These are phyloP conservation scores for Beroe forskalii DNA, from an alignment of 37 sponge, comb jelly and placozoan species.

Conservation along the genomic window DNA sequence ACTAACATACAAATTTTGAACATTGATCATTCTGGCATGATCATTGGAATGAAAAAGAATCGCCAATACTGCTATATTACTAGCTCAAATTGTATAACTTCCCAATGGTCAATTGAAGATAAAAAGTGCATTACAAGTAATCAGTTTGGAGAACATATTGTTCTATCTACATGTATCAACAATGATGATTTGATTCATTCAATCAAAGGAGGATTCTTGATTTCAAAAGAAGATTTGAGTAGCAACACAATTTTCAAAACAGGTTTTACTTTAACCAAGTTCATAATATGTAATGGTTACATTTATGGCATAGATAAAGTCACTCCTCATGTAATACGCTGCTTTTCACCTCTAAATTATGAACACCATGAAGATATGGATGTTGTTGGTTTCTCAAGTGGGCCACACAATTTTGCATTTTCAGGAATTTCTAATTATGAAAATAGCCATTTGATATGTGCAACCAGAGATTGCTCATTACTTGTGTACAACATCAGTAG, in stretches of 20 bases:
- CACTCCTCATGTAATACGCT: neutral
- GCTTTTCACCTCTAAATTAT: neutral
- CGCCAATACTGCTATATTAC: neutral
- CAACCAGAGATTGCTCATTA: neutral
- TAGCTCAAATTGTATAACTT: neutral
- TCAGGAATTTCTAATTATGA: neutral
- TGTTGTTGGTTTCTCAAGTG: neutral
- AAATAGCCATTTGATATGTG: neutral
- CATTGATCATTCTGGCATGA: neutral
- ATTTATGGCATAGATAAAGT: conserved; percentile 6
- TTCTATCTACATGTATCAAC: no score
- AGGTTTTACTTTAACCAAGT: conserved; percentile 1
- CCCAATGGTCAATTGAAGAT: neutral
- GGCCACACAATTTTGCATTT: neutral
- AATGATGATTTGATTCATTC: neutral
- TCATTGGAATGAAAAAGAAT: conserved; percentile 1
- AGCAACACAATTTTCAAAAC: no score
- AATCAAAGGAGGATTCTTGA: neutral
- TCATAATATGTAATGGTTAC: neutral
- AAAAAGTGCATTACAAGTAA: no score
- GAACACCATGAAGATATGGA: neutral
- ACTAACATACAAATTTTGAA: neutral
- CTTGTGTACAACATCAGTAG: neutral
- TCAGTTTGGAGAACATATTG: no score
- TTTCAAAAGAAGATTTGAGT: neutral